These are phyloP conservation scores for Panagrolaimus sp. DNA, from an alignment of 1,140 invertebrate species.

Conservation along the genomic window DNA sequence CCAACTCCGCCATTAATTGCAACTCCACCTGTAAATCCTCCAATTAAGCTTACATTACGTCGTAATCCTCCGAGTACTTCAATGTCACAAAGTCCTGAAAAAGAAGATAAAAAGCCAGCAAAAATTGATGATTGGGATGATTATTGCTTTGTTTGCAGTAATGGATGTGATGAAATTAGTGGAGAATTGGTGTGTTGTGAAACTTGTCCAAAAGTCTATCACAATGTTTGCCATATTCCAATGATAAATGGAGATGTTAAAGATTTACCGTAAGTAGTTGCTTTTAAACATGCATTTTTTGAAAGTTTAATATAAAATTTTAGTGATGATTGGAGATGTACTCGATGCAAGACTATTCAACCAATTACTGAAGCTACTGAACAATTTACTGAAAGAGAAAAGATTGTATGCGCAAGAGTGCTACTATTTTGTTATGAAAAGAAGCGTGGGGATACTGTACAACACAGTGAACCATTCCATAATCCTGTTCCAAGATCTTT, in stretches of 20 bases:
- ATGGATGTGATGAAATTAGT: conserved; percentile 36
- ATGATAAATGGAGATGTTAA: conserved; percentile 23
- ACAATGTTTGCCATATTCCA: conserved; percentile 41
- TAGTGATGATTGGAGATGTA: conserved; percentile 44
- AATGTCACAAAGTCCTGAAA: no score
- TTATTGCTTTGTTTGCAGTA: conserved; percentile 41
- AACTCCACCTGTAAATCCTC: no score
- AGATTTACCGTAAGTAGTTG: conserved; percentile 37
- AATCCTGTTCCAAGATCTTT: conserved; percentile 25
- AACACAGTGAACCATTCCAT: conserved; percentile 31
- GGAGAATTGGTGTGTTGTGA: conserved; percentile 43
- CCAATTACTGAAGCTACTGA: conserved; percentile 22
- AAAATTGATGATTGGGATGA: conserved; percentile 35
- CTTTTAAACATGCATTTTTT: background rate
- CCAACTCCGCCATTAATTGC: no score
- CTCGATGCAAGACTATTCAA: conserved; percentile 27
- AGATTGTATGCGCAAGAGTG: conserved; percentile 43
- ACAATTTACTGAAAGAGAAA: background rate
- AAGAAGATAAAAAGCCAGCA: background rate
- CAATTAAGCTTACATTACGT: no score
- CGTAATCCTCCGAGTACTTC: no score
- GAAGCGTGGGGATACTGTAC: conserved; percentile 7
- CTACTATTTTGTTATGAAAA: conserved; percentile 35
- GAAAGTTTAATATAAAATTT: background rate
- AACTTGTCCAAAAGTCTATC: conserved; percentile 39